Evolutionary conservation across 1,140 invertebrate genomes (phyloP).

Genomic region (Bathynomus jamesi): DNA sequence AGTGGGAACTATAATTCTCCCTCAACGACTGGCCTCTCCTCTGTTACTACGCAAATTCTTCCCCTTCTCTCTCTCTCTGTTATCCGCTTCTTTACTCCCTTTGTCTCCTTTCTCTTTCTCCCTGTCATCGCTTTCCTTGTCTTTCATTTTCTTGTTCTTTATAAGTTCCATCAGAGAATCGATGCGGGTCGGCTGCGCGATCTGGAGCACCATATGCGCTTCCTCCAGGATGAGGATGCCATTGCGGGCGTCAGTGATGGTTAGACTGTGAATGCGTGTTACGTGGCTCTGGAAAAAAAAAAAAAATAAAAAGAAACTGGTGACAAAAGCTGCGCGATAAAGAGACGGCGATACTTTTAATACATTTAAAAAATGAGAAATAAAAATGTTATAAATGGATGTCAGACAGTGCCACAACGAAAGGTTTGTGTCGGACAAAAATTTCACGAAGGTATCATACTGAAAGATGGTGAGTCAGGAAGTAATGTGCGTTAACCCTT

Average conservation of each 20-base stretch:
- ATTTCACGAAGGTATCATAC: no score
- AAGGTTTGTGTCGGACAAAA: no score
- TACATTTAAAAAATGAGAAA: no score
- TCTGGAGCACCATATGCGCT: slow-evolving; percentile 55
- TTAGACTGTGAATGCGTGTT: slow-evolving; percentile 50
- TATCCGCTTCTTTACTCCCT: not conserved
- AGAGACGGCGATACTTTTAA: no score
- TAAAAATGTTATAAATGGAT: no score
- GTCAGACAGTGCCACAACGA: no score
- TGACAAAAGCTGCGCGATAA: no score
- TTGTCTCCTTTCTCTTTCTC: not conserved
- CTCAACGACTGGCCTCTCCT: no score
- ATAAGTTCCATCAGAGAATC: slow-evolving; percentile 43
- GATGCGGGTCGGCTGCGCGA: slow-evolving; percentile 45
- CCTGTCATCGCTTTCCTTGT: not conserved
- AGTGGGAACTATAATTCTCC: no score
- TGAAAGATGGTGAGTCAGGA: no score
- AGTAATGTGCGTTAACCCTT: no score
- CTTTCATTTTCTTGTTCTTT: slow-evolving; percentile 21
- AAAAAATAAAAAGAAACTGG: not conserved
- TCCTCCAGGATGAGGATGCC: slow-evolving; percentile 55
- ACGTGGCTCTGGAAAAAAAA: slow-evolving; percentile 47
- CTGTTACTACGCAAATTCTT: not conserved
- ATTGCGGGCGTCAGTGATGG: slow-evolving; percentile 52
- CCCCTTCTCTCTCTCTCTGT: not conserved